Percentiles rank a stretch among this genome's conserved stretches.
Evolutionary conservation across 1,140 invertebrate genomes (phyloP).

Genomic region (Neuroterus valhalla): DNA sequence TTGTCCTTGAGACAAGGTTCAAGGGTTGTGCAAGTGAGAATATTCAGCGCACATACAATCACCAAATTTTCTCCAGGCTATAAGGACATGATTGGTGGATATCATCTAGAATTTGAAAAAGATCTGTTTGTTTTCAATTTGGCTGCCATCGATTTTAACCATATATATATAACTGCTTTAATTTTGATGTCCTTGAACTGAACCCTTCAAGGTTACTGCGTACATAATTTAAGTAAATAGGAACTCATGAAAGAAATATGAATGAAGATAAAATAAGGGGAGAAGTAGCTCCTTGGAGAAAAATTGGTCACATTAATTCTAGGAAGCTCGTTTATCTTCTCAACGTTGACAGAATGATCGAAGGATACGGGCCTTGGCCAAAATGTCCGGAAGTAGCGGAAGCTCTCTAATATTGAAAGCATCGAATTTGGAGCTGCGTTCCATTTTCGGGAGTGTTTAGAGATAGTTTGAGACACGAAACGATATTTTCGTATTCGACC

Average conservation of each 20-base stretch:
- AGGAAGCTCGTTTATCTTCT: neutral
- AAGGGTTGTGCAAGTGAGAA: constrained; percentile 21
- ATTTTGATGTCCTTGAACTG: no score
- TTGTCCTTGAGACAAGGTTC: neutral
- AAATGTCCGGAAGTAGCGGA: constrained; percentile 13
- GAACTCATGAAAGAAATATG: no score
- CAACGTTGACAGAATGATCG: constrained; percentile 11
- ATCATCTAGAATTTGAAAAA: no score
- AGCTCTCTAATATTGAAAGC: constrained; percentile 8
- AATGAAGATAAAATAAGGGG: no score
- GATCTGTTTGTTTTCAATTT: neutral
- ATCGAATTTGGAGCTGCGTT: neutral
- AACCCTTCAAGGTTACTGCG: no score
- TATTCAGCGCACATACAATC: constrained; percentile 1
- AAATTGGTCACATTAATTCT: neutral
- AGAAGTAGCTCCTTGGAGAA: no score
- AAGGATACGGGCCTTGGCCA: neutral
- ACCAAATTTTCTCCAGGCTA: constrained; percentile 2
- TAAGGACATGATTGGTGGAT: neutral
- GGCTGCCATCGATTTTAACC: neutral
- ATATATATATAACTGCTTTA: no score
- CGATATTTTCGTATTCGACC: constrained; percentile 24
- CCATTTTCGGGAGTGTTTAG: constrained; percentile 5
- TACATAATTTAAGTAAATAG: no score
- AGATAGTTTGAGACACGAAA: neutral